These are phyloP conservation scores for Equus przewalskii DNA, from an alignment of 2,113 vertebrate species.

Conservation along the genomic window DNA sequence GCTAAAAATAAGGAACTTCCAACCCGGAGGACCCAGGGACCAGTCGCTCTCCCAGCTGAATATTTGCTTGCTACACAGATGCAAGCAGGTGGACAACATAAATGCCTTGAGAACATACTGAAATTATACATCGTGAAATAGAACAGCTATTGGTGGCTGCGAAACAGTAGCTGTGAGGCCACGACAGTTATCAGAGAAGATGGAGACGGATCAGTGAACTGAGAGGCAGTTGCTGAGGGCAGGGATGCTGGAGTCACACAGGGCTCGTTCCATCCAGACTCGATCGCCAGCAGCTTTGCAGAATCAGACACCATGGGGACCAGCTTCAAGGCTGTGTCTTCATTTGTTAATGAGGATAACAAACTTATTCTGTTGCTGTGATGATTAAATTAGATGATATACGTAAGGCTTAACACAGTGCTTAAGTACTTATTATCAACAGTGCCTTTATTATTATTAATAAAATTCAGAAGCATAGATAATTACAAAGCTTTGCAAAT, in stretches of 20 bases:
- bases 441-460: background rate
- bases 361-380: background rate
- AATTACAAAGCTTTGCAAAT: constrained; percentile 2
- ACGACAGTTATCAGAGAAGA: background rate
- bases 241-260: background rate
- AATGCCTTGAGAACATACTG: background rate
- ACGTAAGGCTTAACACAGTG: background rate
- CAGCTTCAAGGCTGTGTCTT: background rate
- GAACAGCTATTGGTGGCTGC: background rate
- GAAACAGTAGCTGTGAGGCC: background rate
- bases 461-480: background rate
- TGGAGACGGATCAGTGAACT: background rate
- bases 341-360: background rate
- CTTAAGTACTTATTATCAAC: background rate
- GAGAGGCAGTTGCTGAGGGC: background rate
- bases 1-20: background rate
- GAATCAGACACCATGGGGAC: background rate
- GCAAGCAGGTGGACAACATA: background rate
- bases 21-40: background rate
- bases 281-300: background rate
- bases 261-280: background rate
- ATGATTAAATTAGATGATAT: background rate
- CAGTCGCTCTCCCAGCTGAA: background rate
- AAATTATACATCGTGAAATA: background rate
- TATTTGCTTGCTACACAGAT: background rate